Conservation (phyloP, 2,113 vertebrate genomes). For the Mus spicilegus region DNA sequence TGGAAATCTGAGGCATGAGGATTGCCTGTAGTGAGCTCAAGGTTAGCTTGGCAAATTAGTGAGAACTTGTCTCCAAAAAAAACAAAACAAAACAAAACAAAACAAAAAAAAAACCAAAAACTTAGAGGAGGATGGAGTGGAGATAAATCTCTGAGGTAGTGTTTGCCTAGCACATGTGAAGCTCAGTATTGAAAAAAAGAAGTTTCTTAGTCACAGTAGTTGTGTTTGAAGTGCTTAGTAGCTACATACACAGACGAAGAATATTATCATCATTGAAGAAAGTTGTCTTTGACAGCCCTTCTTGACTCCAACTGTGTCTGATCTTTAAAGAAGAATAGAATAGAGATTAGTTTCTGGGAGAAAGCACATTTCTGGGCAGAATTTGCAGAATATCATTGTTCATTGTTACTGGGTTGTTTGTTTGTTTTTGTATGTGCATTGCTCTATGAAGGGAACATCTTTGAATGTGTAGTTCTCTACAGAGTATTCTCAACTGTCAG, state of each 20-base stretch:
- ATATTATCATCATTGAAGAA: neutral
- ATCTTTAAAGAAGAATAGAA: constrained; percentile 46
- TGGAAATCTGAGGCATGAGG: neutral
- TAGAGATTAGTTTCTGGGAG: neutral
- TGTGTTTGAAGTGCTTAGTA: neutral
- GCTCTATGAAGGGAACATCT: neutral
- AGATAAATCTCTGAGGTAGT: neutral
- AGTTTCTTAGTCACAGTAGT: neutral
- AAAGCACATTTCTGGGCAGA: constrained; percentile 35
- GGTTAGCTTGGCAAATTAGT: neutral
- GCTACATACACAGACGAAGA: neutral
- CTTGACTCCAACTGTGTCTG: neutral
- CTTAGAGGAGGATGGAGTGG: neutral
- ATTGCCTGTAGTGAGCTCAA: neutral
- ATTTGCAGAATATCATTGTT: neutral
- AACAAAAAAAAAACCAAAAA: neutral
- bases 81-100: too few relatives aligned
- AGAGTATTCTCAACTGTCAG: neutral
- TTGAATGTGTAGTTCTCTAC: constrained; percentile 39
- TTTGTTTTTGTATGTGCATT: neutral
- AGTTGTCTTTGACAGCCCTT: constrained; percentile 21
- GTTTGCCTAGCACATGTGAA: neutral
- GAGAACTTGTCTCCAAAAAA: neutral
- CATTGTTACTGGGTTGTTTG: too few relatives aligned
- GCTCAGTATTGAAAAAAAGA: neutral